phyloP scores from a whole-genome alignment of 1,140 invertebrate species.

The Eupeodes corollae region DNA sequence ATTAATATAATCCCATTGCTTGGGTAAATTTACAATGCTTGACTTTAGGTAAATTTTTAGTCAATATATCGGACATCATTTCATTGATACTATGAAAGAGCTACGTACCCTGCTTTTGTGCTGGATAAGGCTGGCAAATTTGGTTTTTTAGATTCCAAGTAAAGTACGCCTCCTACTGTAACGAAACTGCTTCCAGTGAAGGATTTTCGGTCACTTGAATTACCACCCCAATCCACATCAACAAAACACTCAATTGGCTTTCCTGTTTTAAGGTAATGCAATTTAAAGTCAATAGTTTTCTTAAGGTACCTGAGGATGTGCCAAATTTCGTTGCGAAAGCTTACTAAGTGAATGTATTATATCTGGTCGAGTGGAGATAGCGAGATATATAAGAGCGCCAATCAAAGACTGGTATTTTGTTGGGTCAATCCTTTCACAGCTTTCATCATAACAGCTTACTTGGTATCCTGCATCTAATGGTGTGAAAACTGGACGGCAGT shows the following conservation, averaged over 20 bases:
- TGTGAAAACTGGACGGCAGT: constrained; percentile 1
- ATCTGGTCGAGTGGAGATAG: constrained; percentile 6
- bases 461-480: constrained; percentile 2
- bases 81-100: constrained; percentile 2
- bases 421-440: constrained; percentile 2
- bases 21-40: no score
- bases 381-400: constrained; percentile 5
- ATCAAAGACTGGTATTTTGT: constrained; percentile 2
- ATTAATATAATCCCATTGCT: no score
- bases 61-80: constrained; percentile 6
- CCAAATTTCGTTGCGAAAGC: constrained; percentile 4
- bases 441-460: neutral
- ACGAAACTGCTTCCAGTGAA: constrained; percentile 28
- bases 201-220: constrained; percentile 22
- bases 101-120: no score
- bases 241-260: no score
- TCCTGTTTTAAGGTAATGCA: neutral
- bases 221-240: constrained; percentile 26
- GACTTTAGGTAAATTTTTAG: constrained; percentile 3
- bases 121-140: no score
- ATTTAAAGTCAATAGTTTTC: neutral
- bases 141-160: no score
- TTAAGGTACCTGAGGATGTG: constrained; percentile 7
- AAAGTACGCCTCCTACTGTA: constrained; percentile 10
- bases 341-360: constrained; percentile 1